A percentile compares a stretch with the other conserved stretches of the same genome.
Conservation (phyloP, 2,888 invertebrate genomes). For the Glaucopsyche alexis region DNA sequence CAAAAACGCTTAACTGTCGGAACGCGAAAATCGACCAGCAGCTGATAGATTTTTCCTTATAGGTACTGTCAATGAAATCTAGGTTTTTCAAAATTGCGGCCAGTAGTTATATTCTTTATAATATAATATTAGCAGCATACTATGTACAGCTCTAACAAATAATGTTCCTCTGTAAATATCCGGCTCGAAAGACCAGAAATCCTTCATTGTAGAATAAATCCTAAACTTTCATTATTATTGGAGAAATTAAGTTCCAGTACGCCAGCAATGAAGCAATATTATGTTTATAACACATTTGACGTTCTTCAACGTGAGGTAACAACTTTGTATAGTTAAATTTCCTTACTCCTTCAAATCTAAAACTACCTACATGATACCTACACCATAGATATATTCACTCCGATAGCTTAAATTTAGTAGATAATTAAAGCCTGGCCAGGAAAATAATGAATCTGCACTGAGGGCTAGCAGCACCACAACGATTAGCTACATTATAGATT, state of each 20-base stretch:
- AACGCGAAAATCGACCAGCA: too few species aligned
- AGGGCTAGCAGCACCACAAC: background rate
- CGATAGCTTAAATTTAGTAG: slow-evolving; percentile 7
- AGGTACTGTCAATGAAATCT: too few species aligned
- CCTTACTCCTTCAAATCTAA: slow-evolving; percentile 35
- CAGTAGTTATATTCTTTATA: too few species aligned
- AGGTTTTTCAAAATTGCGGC: too few species aligned
- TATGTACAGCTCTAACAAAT: too few species aligned
- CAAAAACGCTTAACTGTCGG: too few species aligned
- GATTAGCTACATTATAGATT: too few species aligned
- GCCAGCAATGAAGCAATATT: slow-evolving; percentile 32
- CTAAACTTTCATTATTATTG: background rate
- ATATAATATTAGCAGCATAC: too few species aligned
- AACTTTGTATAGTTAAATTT: slow-evolving; percentile 39
- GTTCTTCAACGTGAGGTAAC: slow-evolving; percentile 42
- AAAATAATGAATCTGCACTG: background rate
- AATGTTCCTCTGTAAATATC: too few species aligned
- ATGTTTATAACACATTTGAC: slow-evolving; percentile 35
- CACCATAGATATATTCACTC: slow-evolving; percentile 36
- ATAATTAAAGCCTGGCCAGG: background rate
- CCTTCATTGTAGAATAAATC: too few species aligned
- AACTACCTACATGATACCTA: slow-evolving; percentile 34
- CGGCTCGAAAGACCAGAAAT: too few species aligned
- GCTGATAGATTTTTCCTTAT: too few species aligned
- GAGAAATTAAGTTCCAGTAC: slow-evolving; percentile 30